A percentile compares a stretch with the other conserved stretches of the same genome.
Evolutionary conservation across 2,888 invertebrate species (phyloP).

Genomic region (Magallana nippona): DNA sequence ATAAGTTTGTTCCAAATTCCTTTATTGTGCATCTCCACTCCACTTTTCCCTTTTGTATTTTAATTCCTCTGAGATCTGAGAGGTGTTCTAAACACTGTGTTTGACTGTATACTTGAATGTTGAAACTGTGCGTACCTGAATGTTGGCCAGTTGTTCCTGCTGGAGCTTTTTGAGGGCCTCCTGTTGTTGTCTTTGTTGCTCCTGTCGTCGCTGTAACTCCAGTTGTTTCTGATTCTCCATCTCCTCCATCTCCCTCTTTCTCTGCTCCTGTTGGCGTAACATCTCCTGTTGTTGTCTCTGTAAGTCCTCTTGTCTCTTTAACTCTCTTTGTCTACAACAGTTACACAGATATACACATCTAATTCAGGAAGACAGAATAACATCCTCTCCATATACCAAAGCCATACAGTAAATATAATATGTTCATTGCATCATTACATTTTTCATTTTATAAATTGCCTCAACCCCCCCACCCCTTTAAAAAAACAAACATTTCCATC

Average conservation of each 20-base stretch:
- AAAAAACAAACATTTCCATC: no score
- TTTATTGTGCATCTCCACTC: no score
- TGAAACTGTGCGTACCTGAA: slow-evolving; percentile 68
- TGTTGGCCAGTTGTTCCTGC: slow-evolving; percentile 80
- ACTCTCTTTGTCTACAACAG: slow-evolving; percentile 50
- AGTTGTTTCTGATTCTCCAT: slow-evolving; percentile 68
- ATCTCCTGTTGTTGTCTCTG: slow-evolving; percentile 52
- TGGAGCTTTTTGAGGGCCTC: slow-evolving; percentile 79
- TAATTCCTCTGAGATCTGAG: no score
- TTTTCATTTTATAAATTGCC: no score
- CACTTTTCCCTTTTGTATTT: no score
- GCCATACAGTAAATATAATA: no score
- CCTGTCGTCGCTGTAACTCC: slow-evolving; percentile 66
- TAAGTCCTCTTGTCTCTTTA: slow-evolving; percentile 59
- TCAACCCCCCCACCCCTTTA: no score
- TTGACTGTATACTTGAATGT: no score
- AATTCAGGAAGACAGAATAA: background rate
- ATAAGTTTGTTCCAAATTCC: no score
- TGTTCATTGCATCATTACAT: no score
- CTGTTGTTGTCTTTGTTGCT: slow-evolving; percentile 63
- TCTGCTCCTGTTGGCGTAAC: slow-evolving; percentile 38
- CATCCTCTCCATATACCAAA: no score
- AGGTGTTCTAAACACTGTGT: no score
- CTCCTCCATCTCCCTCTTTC: slow-evolving; percentile 52
- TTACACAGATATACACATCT: background rate